Conservation (phyloP, 1,140 invertebrate species). For the Ridgeia piscesae region DNA sequence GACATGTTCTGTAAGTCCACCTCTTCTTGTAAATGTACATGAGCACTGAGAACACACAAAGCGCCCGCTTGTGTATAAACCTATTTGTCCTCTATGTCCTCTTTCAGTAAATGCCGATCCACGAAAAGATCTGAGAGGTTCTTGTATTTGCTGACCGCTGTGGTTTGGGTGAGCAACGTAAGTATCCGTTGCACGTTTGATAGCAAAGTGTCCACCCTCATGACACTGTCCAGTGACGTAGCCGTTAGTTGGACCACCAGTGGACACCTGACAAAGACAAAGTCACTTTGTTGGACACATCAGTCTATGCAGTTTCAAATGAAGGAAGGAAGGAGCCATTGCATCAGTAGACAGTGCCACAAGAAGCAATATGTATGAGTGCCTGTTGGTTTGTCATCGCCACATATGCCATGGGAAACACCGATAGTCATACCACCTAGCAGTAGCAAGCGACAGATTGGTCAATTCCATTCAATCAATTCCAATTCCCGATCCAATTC, state of each 20-base stretch:
- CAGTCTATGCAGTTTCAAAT: not conserved
- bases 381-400: too few relatives aligned
- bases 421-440: too few relatives aligned
- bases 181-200: not conserved
- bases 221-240: not conserved
- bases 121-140: not conserved
- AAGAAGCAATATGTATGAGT: too few relatives aligned
- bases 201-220: not conserved
- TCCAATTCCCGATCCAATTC: too few relatives aligned
- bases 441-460: too few relatives aligned
- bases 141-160: not conserved
- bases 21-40: not conserved
- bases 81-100: not conserved
- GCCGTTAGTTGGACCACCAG: not conserved
- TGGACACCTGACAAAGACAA: not conserved
- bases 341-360: too few relatives aligned
- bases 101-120: not conserved
- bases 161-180: not conserved
- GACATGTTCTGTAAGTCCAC: not conserved
- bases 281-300: not conserved
- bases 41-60: not conserved
- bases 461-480: too few relatives aligned
- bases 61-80: not conserved
- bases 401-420: not conserved
- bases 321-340: too few relatives aligned